Evolutionary conservation across 2,888 invertebrate genomes (phyloP), one percentile per base, ranked within the genome.

Genomic region (Tenthredo mesomela): DNA sequence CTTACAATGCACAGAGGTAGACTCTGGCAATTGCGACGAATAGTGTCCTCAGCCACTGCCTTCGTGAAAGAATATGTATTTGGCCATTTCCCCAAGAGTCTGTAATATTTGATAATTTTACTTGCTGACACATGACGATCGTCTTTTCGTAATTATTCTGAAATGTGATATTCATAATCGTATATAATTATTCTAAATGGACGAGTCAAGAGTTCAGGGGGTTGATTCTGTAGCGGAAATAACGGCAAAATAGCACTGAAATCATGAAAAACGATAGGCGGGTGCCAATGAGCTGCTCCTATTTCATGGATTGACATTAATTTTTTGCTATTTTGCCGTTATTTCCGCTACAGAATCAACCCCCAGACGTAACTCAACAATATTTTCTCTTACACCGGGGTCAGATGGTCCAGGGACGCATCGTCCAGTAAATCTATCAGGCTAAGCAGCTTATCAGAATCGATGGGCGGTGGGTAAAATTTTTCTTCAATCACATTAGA

Each of bases 21-120:
- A 15, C 93, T 93, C 6, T 91, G 89, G 0, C 94, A 93, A 89
- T 95, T 94, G 84, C 93, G 94, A 40, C 94, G 91, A 1, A 97
- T 93, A 2, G 95, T 89, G 80, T 95, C 94, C 90, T 97, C 97
- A 0, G 96, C 96, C 18, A 97, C 90, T 7, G 96, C 95, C 92
- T 97, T 97, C 0, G 96, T 96, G 91, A 95, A 96, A 0, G 96
- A 95, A 92, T 97, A 97, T 0, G 96, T 96, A 91, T 97, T 97
- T 0, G 97, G 97, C 92, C 95, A 96, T 40, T 93, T 91, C 0
- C 92, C 93, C 2, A 95, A 86, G n/a, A 95, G 87, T 58, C 95
- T 95, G 87, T 88, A 90, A 89, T 10, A 25, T 47, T 43, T 33
- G 21, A 10, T 3, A 10, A 70, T n/a, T 58, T 47, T 15, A 84